Evolutionary conservation across 1,140 invertebrate genomes (phyloP), one percentile per base, ranked within the genome.

Genomic region (Calliphora vicina): DNA sequence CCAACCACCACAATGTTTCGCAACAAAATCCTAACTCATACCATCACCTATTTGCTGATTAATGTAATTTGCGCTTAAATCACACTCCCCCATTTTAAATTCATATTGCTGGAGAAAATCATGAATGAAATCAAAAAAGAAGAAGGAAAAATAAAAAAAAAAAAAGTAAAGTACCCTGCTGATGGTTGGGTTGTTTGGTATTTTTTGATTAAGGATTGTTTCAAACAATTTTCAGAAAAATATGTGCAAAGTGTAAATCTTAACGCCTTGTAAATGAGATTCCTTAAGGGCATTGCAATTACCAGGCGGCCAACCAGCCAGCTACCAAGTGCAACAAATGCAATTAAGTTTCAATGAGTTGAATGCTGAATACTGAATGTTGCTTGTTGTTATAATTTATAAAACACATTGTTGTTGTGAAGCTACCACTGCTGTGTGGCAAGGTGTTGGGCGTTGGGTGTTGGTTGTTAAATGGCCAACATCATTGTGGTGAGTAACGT

Each of bases 251-350:
- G 74, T 78, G 74, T 78, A 78, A 78, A 78, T 78, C 74, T 78
- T 78, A 43, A 78, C 74, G 23, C 74, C 74, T 74, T 45, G 74
- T 43, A 35, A 43, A 78, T 20, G 17, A 43, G 26, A 23, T 43
- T 78, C n/a, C 74, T 23, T 20, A 20, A 78, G 35, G 74, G 74
- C 35, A 43, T 27, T 67, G 74, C 74, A 78, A 78, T 78, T 78
- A 78, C 35, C 35, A 35, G 35, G 35, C 35, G 10, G 35, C 10
- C 35, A 35, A 35, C 35, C 35, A 35, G 6, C 35, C 74, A 67
- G 61, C 61, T 42, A 76, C 17, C 35, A 78, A 78, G 74, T 78
- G 74, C 74, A 78, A 78, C 74, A 78, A 78, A 78, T 78, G 74
- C 74, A 78, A 78, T 78, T 78, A 78, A 78, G n/a, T 78, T 76